A percentile compares a stretch with the other conserved stretches of the same genome.
Conservation (phyloP, 2,797 vertebrate species). For the Huso huso region DNA sequence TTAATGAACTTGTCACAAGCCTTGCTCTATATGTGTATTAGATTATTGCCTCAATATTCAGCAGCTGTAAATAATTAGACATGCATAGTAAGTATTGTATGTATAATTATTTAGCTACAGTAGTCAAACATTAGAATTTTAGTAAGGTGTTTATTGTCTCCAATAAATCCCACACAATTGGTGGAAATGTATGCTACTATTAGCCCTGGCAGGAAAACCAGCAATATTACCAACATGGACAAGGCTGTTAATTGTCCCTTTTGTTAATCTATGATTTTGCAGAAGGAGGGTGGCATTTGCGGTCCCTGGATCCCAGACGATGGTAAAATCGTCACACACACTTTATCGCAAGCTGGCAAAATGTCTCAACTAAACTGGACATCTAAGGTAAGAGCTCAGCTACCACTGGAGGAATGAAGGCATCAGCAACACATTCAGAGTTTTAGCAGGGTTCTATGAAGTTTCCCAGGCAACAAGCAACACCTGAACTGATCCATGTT, state of each 20-base stretch:
- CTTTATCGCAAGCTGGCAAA: conserved; percentile 61
- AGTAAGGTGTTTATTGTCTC: conserved; percentile 2
- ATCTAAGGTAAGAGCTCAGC: conserved; percentile 47
- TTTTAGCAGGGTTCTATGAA: no score
- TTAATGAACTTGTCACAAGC: background rate
- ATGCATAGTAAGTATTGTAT: conserved; percentile 5
- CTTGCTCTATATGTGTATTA: no score
- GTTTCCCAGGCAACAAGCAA: no score
- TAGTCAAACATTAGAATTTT: conserved; percentile 17
- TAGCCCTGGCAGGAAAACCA: conserved; percentile 7
- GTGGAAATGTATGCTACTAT: conserved; percentile 13
- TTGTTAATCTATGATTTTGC: conserved; percentile 8
- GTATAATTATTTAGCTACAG: conserved; percentile 18
- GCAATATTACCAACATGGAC: background rate
- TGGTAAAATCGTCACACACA: conserved; percentile 67
- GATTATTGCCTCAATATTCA: background rate
- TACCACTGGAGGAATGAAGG: no score
- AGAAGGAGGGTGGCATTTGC: conserved; percentile 62
- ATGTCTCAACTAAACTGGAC: conserved; percentile 62
- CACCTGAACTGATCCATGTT: no score
- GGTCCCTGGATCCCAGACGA: conserved; percentile 68
- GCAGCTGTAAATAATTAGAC: conserved; percentile 19
- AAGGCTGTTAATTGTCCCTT: conserved; percentile 2
- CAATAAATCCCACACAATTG: conserved; percentile 13
- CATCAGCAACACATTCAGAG: no score